phyloP scores from a whole-genome alignment of 30 jellyfish, hydroid and myxozoan genomes.

The Chironex yamaguchii region DNA sequence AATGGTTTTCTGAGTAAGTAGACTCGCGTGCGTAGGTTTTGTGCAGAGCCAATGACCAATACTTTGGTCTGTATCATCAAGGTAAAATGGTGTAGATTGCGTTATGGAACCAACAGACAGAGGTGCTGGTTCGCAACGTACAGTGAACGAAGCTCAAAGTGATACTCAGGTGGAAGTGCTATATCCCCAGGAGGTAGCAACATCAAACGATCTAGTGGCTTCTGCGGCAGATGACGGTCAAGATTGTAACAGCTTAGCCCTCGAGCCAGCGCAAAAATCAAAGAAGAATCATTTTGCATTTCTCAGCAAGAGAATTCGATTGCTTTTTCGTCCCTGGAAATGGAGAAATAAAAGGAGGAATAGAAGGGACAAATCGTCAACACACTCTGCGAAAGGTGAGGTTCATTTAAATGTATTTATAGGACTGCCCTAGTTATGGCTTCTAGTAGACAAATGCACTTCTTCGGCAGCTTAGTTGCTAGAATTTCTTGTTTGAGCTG shows the following conservation, averaged over 20 bases:
- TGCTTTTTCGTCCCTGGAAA: conserved; percentile 83
- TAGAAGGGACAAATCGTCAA: conserved; percentile 3
- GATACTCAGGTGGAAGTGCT: neutral
- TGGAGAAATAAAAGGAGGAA: conserved; percentile 78
- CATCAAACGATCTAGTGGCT: neutral
- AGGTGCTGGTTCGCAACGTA: neutral
- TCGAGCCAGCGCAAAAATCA: neutral
- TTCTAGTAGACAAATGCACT: no score
- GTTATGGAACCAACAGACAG: neutral
- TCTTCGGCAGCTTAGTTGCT: no score
- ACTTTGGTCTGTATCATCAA: neutral
- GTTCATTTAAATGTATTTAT: no score
- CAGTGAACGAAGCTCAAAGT: neutral
- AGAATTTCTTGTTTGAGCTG: no score
- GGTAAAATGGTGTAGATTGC: neutral
- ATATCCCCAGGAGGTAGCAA: neutral
- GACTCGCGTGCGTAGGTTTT: no score
- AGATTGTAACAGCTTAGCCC: neutral
- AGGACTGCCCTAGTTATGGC: no score
- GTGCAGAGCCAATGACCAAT: no score
- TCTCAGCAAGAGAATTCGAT: conserved; percentile 66
- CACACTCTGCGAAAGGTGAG: no score
- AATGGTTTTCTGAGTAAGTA: no score
- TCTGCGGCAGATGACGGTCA: neutral
- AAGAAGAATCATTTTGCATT: conserved; percentile 47